Percentiles rank a stretch among this genome's conserved stretches.
Conservation (phyloP, 1,140 invertebrate species). For the Muscidifurax raptorellus region DNA sequence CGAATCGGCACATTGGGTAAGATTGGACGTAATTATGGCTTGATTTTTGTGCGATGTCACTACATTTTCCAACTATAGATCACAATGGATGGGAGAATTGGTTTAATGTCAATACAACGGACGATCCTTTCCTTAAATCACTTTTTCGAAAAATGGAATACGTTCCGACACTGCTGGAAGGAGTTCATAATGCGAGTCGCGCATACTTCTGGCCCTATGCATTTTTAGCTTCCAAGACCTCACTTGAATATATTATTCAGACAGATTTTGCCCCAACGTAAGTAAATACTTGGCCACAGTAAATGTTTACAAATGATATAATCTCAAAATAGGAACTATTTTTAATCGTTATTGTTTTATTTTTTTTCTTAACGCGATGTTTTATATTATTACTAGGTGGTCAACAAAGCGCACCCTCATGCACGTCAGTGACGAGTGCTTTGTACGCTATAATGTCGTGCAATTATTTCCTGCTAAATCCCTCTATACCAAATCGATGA, state of each 20-base stretch:
- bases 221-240: constrained; percentile 81
- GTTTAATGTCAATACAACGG: constrained; percentile 80
- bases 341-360: too few species aligned
- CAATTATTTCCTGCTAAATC: constrained; percentile 79
- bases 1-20: constrained; percentile 79
- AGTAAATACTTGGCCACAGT: constrained; percentile 23
- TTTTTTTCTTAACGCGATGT: neutral
- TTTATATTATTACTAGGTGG: constrained; percentile 58
- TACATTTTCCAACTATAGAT: constrained; percentile 70
- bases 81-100: constrained; percentile 83
- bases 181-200: constrained; percentile 82
- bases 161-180: constrained; percentile 79
- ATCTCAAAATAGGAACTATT: too few species aligned
- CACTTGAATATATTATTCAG: constrained; percentile 82
- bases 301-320: too few species aligned
- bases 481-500: constrained; percentile 78
- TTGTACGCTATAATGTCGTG: constrained; percentile 81
- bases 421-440: constrained; percentile 83
- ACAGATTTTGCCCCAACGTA: constrained; percentile 81
- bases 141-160: constrained; percentile 81
- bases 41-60: neutral
- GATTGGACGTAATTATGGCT: neutral
- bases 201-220: constrained; percentile 85
- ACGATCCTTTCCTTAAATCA: constrained; percentile 74
- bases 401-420: constrained; percentile 78